Percentiles rank a stretch among this genome's conserved stretches.
Conservation (phyloP, 1,140 invertebrate genomes). For the Daktulosphaira vitifoliae region DNA sequence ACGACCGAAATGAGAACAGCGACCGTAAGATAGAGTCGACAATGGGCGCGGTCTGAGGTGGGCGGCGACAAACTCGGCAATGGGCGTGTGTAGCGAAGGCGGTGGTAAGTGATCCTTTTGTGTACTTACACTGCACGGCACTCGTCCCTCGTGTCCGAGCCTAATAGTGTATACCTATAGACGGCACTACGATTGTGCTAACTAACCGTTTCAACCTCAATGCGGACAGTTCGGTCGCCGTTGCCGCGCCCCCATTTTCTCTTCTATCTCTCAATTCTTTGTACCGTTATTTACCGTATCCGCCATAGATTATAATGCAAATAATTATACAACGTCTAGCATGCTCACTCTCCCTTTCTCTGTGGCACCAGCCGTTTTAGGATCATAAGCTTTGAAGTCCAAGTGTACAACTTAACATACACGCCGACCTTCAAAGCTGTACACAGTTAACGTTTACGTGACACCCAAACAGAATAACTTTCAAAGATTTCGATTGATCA, state of each 20-base stretch:
- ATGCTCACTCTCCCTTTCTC: background rate
- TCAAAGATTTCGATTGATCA: no score
- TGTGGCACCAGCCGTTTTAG: background rate
- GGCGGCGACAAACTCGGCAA: background rate
- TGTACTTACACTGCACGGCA: background rate
- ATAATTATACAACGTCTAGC: constrained; percentile 18
- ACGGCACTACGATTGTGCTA: background rate
- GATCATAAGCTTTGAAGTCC: no score
- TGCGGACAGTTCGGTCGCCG: background rate
- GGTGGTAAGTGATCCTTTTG: background rate
- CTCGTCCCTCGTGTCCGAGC: constrained; percentile 16
- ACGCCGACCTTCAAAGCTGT: no score
- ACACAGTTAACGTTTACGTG: no score
- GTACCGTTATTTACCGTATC: background rate
- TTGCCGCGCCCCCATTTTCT: constrained; percentile 4
- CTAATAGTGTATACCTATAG: background rate
- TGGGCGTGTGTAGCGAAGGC: constrained; percentile 8
- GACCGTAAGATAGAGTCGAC: background rate
- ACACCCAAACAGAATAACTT: no score
- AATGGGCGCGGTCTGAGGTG: background rate
- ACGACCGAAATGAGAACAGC: background rate
- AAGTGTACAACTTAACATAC: no score
- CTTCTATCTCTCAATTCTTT: background rate
- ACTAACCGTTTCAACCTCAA: constrained; percentile 27
- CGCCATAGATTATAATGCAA: constrained; percentile 16